These are phyloP conservation scores for Trachemys scripta DNA, from an alignment of 2,113 vertebrate species.

Conservation along the genomic window DNA sequence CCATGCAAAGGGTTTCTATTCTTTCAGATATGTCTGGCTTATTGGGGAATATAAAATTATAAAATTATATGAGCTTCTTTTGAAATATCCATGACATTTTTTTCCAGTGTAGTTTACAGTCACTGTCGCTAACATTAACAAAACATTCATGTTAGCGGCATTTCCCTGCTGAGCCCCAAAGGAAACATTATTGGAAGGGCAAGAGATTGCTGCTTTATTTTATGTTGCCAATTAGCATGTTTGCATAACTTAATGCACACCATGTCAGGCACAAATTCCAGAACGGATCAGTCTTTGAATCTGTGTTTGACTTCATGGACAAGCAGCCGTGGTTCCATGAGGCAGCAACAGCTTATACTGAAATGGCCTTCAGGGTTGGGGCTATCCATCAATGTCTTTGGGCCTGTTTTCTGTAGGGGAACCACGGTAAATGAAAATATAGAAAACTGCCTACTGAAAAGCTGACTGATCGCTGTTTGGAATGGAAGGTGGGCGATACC, in stretches of 20 bases:
- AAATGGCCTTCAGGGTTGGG: not conserved
- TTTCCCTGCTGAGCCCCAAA: conserved; percentile 55
- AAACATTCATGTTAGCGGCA: conserved; percentile 57
- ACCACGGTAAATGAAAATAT: conserved; percentile 47
- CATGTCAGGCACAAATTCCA: conserved; percentile 56
- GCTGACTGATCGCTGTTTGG: not conserved
- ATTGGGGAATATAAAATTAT: conserved; percentile 31
- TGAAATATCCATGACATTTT: conserved; percentile 38
- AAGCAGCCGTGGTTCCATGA: not conserved
- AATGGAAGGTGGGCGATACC: not conserved
- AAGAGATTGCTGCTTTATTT: conserved; percentile 62
- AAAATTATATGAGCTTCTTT: conserved; percentile 45
- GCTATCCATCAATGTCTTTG: conserved; percentile 30
- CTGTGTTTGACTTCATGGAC: conserved; percentile 45
- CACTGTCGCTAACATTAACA: conserved; percentile 62
- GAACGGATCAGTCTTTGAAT: conserved; percentile 25
- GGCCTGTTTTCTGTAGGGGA: conserved; percentile 55
- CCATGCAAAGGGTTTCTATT: not conserved
- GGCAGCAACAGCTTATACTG: not conserved
- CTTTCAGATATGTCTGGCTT: conserved; percentile 18
- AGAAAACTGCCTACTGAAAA: conserved; percentile 36
- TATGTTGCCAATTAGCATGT: conserved; percentile 43
- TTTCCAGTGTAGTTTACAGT: conserved; percentile 63
- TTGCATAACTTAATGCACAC: conserved; percentile 72
- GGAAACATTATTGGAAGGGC: conserved; percentile 65